These are phyloP conservation scores for Watsonalla cultraria DNA, from an alignment of 2,888 invertebrate genomes.

Conservation along the genomic window DNA sequence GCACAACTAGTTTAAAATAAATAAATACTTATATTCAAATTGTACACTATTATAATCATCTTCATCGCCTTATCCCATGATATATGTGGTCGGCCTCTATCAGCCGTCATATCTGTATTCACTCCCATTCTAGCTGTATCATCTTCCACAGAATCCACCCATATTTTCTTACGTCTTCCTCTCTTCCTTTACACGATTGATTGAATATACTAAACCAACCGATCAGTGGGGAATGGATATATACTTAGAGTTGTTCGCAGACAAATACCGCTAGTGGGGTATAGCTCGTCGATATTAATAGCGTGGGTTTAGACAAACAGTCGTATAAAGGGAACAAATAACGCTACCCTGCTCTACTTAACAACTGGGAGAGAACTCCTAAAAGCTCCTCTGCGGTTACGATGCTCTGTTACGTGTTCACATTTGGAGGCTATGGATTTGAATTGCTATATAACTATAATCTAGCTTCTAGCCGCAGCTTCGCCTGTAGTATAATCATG, in stretches of 20 bases:
- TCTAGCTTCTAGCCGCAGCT: not conserved
- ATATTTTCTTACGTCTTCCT: no score
- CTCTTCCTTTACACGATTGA: no score
- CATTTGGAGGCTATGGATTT: not conserved
- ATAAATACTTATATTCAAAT: no score
- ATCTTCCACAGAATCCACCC: no score
- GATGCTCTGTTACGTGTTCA: conserved; percentile 30
- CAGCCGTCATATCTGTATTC: no score
- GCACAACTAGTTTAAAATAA: no score
- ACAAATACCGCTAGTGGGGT: not conserved
- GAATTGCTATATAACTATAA: not conserved
- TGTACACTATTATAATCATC: no score
- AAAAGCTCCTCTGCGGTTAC: conserved; percentile 18
- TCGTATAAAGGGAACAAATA: conserved; percentile 61
- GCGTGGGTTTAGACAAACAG: conserved; percentile 49
- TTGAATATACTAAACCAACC: no score
- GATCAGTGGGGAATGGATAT: no score
- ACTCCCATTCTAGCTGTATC: no score
- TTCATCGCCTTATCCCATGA: no score
- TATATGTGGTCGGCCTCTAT: no score
- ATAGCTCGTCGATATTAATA: conserved; percentile 46
- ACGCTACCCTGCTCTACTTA: conserved; percentile 54
- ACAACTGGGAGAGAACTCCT: conserved; percentile 29
- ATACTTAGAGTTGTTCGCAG: not conserved
- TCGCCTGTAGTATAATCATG: not conserved